Conservation (phyloP, 1,140 invertebrate genomes). For the Bombus turneri region DNA sequence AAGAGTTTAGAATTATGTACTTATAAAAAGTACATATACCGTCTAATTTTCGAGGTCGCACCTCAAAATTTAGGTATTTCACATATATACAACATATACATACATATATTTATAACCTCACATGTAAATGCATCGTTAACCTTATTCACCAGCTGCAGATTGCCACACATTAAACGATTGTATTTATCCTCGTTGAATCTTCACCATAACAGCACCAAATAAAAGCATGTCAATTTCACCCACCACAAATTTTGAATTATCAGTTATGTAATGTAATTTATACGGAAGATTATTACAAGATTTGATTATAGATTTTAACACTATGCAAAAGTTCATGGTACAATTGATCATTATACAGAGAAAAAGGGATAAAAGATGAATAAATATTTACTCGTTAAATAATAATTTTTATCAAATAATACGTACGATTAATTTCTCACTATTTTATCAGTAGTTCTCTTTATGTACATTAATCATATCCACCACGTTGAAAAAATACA, state of each 20-base stretch:
- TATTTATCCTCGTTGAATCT: not conserved
- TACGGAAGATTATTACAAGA: not conserved
- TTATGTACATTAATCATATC: not conserved
- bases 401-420: slow-evolving; percentile 12
- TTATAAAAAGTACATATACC: not conserved
- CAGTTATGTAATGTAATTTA: not conserved
- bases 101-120: not conserved
- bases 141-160: not conserved
- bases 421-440: not conserved
- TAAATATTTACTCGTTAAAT: slow-evolving; percentile 4
- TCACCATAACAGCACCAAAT: not conserved
- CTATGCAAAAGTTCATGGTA: not conserved
- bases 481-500: slow-evolving; percentile 10
- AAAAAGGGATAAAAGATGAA: not conserved
- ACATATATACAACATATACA: not conserved
- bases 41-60: not conserved
- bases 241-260: not conserved
- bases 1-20: not conserved
- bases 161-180: not conserved
- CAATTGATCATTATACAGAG: not conserved
- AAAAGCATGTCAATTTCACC: not conserved
- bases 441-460: not conserved
- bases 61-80: not conserved
- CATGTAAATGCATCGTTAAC: slow-evolving; percentile 6
- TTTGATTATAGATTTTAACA: not conserved